A percentile compares a stretch with the other conserved stretches of the same genome.
phyloP scores from a whole-genome alignment of 2,888 invertebrate species.

The Labia minor region DNA sequence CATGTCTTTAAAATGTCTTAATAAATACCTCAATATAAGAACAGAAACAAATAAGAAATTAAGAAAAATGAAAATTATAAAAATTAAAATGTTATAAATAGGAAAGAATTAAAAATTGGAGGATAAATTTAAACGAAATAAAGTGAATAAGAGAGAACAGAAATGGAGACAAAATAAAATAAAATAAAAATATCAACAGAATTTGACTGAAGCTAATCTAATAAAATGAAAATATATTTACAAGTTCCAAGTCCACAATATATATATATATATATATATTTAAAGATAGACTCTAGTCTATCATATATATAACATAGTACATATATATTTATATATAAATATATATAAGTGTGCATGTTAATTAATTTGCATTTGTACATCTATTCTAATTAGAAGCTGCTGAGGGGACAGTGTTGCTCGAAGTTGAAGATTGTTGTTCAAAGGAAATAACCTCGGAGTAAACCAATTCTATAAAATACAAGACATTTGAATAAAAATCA shows the following conservation, averaged over 20 bases:
- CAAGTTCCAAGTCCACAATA: background rate
- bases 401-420: background rate
- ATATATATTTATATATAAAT: too few species aligned
- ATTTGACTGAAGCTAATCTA: background rate
- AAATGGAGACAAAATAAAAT: background rate
- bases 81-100: constrained; percentile 4
- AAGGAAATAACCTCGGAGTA: constrained; percentile 73
- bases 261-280: background rate
- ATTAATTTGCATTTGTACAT: background rate
- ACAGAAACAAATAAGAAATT: background rate
- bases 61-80: background rate
- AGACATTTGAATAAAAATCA: too few species aligned
- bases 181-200: background rate
- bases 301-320: too few species aligned
- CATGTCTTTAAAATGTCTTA: background rate
- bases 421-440: constrained; percentile 35
- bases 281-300: too few species aligned
- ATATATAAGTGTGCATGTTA: background rate
- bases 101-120: background rate
- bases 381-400: background rate
- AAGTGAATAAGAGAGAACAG: background rate
- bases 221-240: constrained; percentile 1
- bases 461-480: constrained; percentile 58
- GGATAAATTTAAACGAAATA: background rate
- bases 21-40: background rate